These are phyloP conservation scores for Montipora foliosa DNA, from an alignment of 64 coral and sea anemone genomes.

Conservation along the genomic window DNA sequence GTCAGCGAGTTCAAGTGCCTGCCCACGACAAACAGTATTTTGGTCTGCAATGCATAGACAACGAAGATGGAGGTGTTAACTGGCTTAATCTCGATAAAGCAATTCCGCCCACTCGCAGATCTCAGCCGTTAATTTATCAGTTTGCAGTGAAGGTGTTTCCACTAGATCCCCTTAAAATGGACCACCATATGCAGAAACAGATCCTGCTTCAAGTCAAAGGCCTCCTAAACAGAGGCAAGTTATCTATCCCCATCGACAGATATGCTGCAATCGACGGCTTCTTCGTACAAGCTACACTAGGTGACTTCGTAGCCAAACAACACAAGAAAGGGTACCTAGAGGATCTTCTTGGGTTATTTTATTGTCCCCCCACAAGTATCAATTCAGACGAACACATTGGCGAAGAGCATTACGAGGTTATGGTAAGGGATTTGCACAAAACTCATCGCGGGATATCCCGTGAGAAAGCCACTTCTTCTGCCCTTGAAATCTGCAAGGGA, in stretches of 20 bases:
- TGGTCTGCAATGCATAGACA: constrained; percentile 78
- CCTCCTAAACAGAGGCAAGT: constrained; percentile 78
- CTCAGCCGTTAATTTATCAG: constrained; percentile 61
- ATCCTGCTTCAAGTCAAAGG: constrained; percentile 69
- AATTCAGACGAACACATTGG: constrained; percentile 77
- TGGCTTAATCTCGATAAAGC: constrained; percentile 83
- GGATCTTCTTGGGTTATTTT: constrained; percentile 76
- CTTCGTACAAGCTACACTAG: constrained; percentile 82
- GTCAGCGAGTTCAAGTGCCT: constrained; percentile 71
- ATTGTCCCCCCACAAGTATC: constrained; percentile 68
- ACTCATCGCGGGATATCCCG: constrained; percentile 78
- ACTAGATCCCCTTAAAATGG: constrained; percentile 41
- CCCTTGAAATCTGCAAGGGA: constrained; percentile 63
- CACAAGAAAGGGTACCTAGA: constrained; percentile 86
- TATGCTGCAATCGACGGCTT: constrained; percentile 83
- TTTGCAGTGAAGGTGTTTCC: constrained; percentile 89
- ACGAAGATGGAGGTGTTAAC: constrained; percentile 77
- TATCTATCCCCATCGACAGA: constrained; percentile 55
- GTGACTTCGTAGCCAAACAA: constrained; percentile 56
- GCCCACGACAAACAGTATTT: constrained; percentile 65
- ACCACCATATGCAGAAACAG: constrained; percentile 18
- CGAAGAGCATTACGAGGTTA: constrained; percentile 70
- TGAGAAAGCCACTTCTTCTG: constrained; percentile 56
- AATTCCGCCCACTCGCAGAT: constrained; percentile 48
- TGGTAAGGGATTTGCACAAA: constrained; percentile 86